Evolutionary conservation across 1,140 invertebrate species (phyloP).

Genomic region (Diabrotica virgifera): DNA sequence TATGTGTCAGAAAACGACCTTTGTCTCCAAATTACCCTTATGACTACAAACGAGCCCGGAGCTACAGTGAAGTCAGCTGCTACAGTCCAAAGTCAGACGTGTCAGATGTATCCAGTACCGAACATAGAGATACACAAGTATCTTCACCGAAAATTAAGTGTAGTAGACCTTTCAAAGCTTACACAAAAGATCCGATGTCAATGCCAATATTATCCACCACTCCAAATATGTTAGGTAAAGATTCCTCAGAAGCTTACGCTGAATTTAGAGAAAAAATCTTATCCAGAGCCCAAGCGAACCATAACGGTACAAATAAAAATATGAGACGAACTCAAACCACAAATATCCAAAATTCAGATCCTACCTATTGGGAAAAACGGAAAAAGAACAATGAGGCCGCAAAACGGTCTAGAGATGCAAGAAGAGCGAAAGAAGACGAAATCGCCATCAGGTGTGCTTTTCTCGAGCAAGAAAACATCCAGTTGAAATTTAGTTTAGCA

Average conservation of each 20-base stretch:
- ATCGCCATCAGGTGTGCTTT: constrained; percentile 83
- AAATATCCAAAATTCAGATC: constrained; percentile 52
- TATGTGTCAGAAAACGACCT: constrained; percentile 9
- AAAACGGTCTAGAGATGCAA: constrained; percentile 86
- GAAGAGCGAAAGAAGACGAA: constrained; percentile 88
- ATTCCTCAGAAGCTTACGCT: constrained; percentile 60
- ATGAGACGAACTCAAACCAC: constrained; percentile 56
- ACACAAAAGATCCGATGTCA: constrained; percentile 10
- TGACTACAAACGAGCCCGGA: background rate
- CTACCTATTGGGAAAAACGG: constrained; percentile 81
- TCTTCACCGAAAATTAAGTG: background rate
- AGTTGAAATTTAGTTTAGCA: constrained; percentile 62
- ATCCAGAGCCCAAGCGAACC: constrained; percentile 60
- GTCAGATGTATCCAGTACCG: constrained; percentile 12
- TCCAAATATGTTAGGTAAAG: constrained; percentile 27
- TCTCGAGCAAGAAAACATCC: constrained; percentile 77
- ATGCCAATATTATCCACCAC: background rate
- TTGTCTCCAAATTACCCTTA: constrained; percentile 5
- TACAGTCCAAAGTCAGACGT: constrained; percentile 11
- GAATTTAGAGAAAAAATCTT: constrained; percentile 67
- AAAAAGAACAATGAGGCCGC: constrained; percentile 95
- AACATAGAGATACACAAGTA: background rate
- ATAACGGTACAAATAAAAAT: constrained; percentile 60
- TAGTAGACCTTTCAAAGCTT: constrained; percentile 14
- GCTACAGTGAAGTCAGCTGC: background rate